Base-by-base conservation (phyloP, 2,888 invertebrate genomes). In the Chironomus riparius region DNA sequence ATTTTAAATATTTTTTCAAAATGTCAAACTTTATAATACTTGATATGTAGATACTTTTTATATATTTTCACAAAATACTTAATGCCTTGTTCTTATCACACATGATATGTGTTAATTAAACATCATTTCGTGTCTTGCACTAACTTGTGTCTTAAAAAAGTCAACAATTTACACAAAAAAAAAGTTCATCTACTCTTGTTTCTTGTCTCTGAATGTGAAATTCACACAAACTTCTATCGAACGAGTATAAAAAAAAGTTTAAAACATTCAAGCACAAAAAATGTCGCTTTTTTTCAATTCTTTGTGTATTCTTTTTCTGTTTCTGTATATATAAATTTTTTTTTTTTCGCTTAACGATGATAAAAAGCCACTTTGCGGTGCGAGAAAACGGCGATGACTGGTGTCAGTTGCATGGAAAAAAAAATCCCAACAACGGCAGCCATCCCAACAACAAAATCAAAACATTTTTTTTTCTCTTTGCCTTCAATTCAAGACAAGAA, bases 291-390 rank as follows among this genome's bases (percentile, higher is more conserved):
- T 15, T 65, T 18, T 65, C 22, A 22, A 22, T 65, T 65, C 18
- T 22, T 22, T 12, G 22, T 22, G 22, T 65, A 22, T 22, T 65
- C 7, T 22, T 65, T 21, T 21, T 62, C 38, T 38, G 38, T 38
- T 38, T 38, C 38, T 38, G 38, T 38, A 38, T 38, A 10, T 38
- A 38, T 38, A 38, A 38, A 18, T 65, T 13, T 65, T 65, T 65
- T 65, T 21, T 65, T 13, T 65, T 22, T 24, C 21, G 65, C 65
- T 65, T 65, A 65, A 72, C 61, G 72, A 62, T 28, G 72, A 72
- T 72, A 72, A 72, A 50, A 72, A 72, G 72, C 72, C 72, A 72
- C 72, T 72, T 72, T 72, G 72, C 72, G 72, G 72, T 72, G 72
- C 72, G 72, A 72, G 72, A 72, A 72, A 72, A 72, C 72, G 62